These are phyloP conservation scores for Muscicapa comitata DNA, from an alignment of 2,797 vertebrate genomes.

Conservation along the genomic window DNA sequence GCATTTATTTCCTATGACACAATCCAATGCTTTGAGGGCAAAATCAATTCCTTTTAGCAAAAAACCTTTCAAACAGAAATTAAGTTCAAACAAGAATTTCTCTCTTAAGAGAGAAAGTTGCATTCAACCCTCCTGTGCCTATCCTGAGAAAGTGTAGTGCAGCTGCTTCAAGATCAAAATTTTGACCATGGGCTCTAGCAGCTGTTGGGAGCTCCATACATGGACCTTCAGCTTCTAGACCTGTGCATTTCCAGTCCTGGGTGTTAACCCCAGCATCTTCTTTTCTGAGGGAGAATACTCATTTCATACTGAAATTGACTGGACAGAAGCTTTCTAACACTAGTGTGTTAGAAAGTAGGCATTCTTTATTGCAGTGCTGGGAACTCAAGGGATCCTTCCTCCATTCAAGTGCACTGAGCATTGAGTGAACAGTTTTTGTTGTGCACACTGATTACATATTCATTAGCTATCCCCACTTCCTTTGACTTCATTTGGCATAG, in stretches of 20 bases:
- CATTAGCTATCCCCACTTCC: too few relatives aligned
- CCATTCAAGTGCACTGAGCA: too few relatives aligned
- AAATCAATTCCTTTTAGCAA: neutral
- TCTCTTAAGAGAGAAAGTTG: neutral
- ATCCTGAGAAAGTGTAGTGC: neutral
- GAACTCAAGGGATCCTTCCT: too few relatives aligned
- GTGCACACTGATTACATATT: too few relatives aligned
- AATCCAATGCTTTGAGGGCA: neutral
- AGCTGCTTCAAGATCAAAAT: neutral
- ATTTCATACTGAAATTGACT: too few relatives aligned
- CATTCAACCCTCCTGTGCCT: neutral
- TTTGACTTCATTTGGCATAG: too few relatives aligned
- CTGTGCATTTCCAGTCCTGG: neutral
- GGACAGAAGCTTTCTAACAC: too few relatives aligned
- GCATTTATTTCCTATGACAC: neutral
- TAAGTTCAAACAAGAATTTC: neutral
- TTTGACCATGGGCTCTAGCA: neutral
- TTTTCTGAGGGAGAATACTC: too few relatives aligned
- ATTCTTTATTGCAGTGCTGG: too few relatives aligned
- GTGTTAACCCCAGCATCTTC: too few relatives aligned
- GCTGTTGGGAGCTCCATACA: neutral
- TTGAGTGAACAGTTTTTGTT: too few relatives aligned
- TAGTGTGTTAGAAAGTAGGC: too few relatives aligned
- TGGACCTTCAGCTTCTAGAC: neutral
- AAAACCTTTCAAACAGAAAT: neutral